Conservation (phyloP, 2,797 vertebrate genomes). For the Pterois miles region DNA sequence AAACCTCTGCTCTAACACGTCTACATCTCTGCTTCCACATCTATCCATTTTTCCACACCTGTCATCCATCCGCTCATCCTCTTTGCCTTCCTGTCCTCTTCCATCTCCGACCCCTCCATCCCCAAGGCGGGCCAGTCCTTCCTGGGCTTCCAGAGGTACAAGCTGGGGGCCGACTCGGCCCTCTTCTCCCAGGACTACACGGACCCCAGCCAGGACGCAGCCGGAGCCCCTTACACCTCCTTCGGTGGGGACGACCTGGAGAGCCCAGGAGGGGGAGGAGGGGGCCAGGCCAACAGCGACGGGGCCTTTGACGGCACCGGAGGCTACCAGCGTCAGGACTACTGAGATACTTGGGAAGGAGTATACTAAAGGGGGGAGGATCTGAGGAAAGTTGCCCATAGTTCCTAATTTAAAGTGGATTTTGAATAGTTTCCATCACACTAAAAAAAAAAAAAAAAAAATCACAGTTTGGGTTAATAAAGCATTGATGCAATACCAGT, state of each 20-base stretch:
- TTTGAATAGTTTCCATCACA: conserved; percentile 19
- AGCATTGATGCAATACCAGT: not conserved
- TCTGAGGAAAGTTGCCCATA: conserved; percentile 19
- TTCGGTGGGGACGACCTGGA: conserved; percentile 81
- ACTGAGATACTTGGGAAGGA: conserved; percentile 63
- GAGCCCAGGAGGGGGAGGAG: conserved; percentile 75
- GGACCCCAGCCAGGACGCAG: conserved; percentile 94
- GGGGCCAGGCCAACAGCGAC: conserved; percentile 84
- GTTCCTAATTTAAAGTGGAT: conserved; percentile 18
- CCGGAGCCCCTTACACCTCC: conserved; percentile 88
- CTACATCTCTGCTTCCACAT: conserved; percentile 39
- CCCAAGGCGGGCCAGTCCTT: conserved; percentile 91
- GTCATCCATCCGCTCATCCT: conserved; percentile 5
- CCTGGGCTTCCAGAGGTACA: conserved; percentile 93
- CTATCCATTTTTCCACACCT: not conserved
- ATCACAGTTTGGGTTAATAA: not conserved
- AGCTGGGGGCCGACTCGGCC: conserved; percentile 94
- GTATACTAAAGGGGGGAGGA: no score
- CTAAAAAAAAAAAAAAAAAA: conserved; percentile 2
- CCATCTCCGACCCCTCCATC: not conserved
- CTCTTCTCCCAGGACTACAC: conserved; percentile 98
- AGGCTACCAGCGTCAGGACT: conserved; percentile 94
- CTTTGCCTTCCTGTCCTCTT: not conserved
- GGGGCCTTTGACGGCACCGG: conserved; percentile 86
- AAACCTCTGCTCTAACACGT: conserved; percentile 49